Percentiles rank a stretch among this genome's conserved stretches.
Evolutionary conservation across 1,140 invertebrate species (phyloP).

Genomic region (Hyphantria cunea): DNA sequence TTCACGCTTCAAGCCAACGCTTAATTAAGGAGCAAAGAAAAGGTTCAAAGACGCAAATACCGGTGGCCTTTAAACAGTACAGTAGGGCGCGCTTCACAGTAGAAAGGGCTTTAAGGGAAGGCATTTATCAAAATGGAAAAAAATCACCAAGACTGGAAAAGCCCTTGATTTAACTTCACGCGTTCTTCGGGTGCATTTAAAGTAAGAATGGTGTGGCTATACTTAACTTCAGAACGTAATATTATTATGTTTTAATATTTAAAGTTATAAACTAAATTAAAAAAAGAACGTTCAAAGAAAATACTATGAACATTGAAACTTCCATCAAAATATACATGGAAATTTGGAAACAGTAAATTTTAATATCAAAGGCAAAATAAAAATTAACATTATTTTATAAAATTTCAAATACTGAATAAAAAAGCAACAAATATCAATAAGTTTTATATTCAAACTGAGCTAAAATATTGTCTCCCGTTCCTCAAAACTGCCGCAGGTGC

Average conservation of each 20-base stretch:
- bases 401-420: too few relatives aligned
- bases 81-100: conserved; percentile 9
- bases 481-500: too few relatives aligned
- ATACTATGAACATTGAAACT: too few relatives aligned
- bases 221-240: neutral
- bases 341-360: too few relatives aligned
- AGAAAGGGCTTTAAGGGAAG: neutral
- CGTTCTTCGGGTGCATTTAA: neutral
- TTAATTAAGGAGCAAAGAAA: conserved; percentile 28
- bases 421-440: too few relatives aligned
- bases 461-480: too few relatives aligned
- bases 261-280: too few relatives aligned
- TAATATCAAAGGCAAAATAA: too few relatives aligned
- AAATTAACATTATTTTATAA: too few relatives aligned
- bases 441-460: too few relatives aligned
- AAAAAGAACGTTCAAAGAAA: too few relatives aligned
- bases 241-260: neutral
- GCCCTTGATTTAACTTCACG: conserved; percentile 10
- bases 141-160: conserved; percentile 6
- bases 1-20: conserved; percentile 26
- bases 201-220: conserved; percentile 4
- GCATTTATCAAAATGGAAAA: conserved; percentile 24
- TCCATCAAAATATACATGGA: too few relatives aligned
- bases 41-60: conserved; percentile 25
- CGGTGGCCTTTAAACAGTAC: conserved; percentile 21